Evolutionary conservation across 2,113 vertebrate genomes (phyloP), one percentile per base, ranked within the genome.

Genomic region (Spilogale gracilis): DNA sequence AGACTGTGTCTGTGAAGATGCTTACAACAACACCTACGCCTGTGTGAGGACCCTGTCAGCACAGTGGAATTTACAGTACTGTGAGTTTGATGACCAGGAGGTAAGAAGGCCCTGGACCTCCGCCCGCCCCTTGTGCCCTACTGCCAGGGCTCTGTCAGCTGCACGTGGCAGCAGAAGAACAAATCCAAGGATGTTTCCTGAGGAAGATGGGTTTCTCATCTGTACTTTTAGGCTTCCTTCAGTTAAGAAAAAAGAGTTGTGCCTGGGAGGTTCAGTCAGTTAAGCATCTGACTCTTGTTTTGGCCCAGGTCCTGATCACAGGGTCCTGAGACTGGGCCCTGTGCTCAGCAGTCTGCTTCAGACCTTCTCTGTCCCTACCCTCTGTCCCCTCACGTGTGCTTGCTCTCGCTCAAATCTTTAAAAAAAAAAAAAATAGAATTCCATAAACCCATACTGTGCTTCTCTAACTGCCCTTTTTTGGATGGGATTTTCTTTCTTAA

Each of bases 1-100:
- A 45, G 99, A 99, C 98, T 99, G 99, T n/a, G 99, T 99, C 56
- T 99, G 99, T 95, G 99, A 99, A 97, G 99, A 99, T 94, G 99
- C 99, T 0, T 99, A 99, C 79, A 99, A 99, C 98, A 99, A 99
- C 98, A 99, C 99, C 0, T 99, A 99, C 0, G 99, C 99, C 0
- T 99, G 99, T 23, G 99, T 99, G 90, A 99, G 99, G 95, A 99
- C 99, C 0, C 76, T 99, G 60, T 99, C 99, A 2, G n/a, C 99
- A 0, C 96, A 98, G 60, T 99, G 98, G 98, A 98, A 99, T 96
- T 98, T 99, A 91, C 99, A 99, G 98, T 99, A 99, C 97, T 99
- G 99, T 67, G 99, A 99, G 91, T 99, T 99, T 87, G 99, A 99
- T 91, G 99, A 99, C 97, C 99, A 99, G 69, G 99, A 99, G 99